Evolutionary conservation across 2,888 invertebrate genomes (phyloP).

Genomic region (Chymomyza procnemis): DNA sequence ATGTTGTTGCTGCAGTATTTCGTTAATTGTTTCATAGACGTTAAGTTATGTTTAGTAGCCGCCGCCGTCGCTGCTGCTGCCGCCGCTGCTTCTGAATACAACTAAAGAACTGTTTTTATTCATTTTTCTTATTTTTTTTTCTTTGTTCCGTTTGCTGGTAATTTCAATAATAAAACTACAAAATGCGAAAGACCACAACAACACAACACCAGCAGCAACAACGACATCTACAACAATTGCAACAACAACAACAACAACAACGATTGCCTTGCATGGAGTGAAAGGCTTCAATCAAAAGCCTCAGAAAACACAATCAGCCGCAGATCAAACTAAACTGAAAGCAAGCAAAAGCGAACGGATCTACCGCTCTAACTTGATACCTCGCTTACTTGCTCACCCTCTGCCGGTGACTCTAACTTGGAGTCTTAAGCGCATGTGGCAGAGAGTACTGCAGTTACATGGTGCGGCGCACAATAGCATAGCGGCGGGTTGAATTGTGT

Average conservation of each 20-base stretch:
- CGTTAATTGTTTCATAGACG: conserved; percentile 74
- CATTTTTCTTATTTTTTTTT: no score
- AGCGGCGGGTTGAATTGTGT: conserved; percentile 45
- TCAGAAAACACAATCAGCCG: conserved; percentile 61
- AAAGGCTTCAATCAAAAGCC: conserved; percentile 76
- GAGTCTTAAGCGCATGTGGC: conserved; percentile 12
- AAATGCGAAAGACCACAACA: conserved; percentile 56
- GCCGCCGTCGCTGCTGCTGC: conserved; percentile 20
- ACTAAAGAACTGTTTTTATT: conserved; percentile 11
- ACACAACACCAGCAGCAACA: conserved; percentile 39
- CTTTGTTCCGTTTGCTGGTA: conserved; percentile 51
- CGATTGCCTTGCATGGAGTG: conserved; percentile 76
- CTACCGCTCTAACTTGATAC: background rate
- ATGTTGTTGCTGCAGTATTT: conserved; percentile 44
- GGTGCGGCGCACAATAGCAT: no score
- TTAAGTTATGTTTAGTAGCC: conserved; percentile 74
- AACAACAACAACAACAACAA: conserved; percentile 48
- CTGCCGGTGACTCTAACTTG: background rate
- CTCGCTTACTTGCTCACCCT: background rate
- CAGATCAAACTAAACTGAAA: conserved; percentile 28
- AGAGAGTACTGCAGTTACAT: background rate
- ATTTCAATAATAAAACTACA: conserved; percentile 70
- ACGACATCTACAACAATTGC: conserved; percentile 29
- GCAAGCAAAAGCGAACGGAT: conserved; percentile 15
- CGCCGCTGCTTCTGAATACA: conserved; percentile 16